Evolutionary conservation across 2,888 invertebrate species (phyloP).

Genomic region (Augiades crinisus): DNA sequence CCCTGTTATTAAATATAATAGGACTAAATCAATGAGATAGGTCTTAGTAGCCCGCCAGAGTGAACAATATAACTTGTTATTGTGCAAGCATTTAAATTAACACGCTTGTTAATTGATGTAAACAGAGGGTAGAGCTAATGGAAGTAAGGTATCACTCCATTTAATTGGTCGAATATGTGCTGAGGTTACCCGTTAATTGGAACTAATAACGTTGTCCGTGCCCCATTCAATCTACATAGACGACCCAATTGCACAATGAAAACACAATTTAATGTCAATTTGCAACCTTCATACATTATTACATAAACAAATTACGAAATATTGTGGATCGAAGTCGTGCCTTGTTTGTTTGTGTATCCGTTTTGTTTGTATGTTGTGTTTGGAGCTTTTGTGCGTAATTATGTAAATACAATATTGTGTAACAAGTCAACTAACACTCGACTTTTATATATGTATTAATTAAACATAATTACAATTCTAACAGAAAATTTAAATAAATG

Average conservation of each 20-base stretch:
- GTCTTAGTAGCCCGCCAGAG: constrained; percentile 7
- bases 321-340: no score
- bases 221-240: constrained; percentile 54
- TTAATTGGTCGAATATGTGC: constrained; percentile 77
- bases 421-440: no score
- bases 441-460: no score
- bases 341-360: no score
- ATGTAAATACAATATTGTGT: no score
- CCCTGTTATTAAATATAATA: constrained; percentile 18
- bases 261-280: constrained; percentile 42
- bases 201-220: constrained; percentile 69
- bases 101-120: constrained; percentile 74
- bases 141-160: constrained; percentile 78
- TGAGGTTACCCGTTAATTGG: constrained; percentile 79
- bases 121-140: constrained; percentile 69
- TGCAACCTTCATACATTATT: constrained; percentile 7
- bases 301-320: no score
- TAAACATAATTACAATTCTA: no score
- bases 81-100: constrained; percentile 50
- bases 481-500: not conserved
- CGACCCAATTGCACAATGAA: constrained; percentile 45
- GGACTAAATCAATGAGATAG: constrained; percentile 20
- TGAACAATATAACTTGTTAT: constrained; percentile 16
- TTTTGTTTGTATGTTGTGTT: no score
- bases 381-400: no score